Conservation (phyloP, 2,888 invertebrate species). For the Morpho helenor region DNA sequence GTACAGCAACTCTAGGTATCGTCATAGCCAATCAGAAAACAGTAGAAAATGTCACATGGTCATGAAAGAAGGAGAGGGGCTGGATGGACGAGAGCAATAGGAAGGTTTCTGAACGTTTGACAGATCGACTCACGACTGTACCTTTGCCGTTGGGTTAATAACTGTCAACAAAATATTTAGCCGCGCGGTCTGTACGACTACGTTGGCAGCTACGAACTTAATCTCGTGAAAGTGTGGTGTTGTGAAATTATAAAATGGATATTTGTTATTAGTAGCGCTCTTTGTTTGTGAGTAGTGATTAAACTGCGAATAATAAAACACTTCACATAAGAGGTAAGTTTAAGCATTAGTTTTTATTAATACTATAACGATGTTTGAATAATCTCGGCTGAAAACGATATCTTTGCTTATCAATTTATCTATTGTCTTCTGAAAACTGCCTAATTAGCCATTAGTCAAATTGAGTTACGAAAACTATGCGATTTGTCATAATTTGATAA, state of each 20-base stretch:
- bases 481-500: too few relatives aligned
- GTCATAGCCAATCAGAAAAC: slow-evolving; percentile 14
- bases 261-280: slow-evolving; percentile 45
- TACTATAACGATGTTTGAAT: background rate
- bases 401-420: slow-evolving; percentile 21
- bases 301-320: slow-evolving; percentile 8
- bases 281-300: slow-evolving; percentile 39
- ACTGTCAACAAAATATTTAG: slow-evolving; percentile 39
- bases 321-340: slow-evolving; percentile 41
- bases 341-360: slow-evolving; percentile 1
- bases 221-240: slow-evolving; percentile 57
- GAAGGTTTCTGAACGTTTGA: slow-evolving; percentile 28
- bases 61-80: slow-evolving; percentile 7
- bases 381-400: background rate
- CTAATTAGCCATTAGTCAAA: slow-evolving; percentile 5
- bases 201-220: slow-evolving; percentile 32
- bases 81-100: slow-evolving; percentile 10
- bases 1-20: background rate
- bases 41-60: slow-evolving; percentile 21
- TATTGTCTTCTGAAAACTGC: slow-evolving; percentile 7
- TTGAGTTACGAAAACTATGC: too few relatives aligned
- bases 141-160: slow-evolving; percentile 15
- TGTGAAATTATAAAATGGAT: slow-evolving; percentile 66
- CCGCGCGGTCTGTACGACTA: slow-evolving; percentile 39
- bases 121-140: background rate